phyloP scores from a whole-genome alignment of 2,113 vertebrate genomes.

The Macquaria australasica region DNA sequence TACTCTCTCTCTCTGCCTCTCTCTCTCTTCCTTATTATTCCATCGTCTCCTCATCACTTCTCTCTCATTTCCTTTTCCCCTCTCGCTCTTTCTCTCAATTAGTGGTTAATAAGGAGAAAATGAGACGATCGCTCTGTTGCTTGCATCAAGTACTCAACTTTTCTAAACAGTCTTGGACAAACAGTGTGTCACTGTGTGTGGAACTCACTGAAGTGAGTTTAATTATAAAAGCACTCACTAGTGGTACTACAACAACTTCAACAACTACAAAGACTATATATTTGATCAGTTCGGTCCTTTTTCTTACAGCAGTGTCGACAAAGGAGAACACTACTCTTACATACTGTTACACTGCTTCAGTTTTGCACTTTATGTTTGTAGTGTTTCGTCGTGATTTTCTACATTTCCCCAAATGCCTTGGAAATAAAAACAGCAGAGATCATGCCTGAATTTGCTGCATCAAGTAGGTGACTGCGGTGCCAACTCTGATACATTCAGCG shows the following conservation, averaged over 20 bases:
- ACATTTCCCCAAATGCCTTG: constrained; percentile 1
- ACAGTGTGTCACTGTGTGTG: constrained; percentile 47
- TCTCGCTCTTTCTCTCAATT: constrained; percentile 73
- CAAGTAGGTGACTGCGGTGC: neutral
- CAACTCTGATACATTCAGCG: constrained; percentile 29
- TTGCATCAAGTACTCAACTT: constrained; percentile 57
- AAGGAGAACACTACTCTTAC: neutral
- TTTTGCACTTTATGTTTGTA: neutral
- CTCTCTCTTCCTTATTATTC: constrained; percentile 49
- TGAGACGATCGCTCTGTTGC: constrained; percentile 66
- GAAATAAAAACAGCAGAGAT: neutral
- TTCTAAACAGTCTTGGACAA: constrained; percentile 64
- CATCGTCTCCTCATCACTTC: constrained; percentile 47
- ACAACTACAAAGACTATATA: neutral
- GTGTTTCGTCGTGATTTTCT: neutral
- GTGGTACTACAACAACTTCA: constrained; percentile 3
- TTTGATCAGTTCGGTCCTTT: neutral
- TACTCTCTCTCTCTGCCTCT: constrained; percentile 31
- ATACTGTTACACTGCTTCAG: neutral
- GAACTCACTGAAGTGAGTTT: constrained; percentile 42
- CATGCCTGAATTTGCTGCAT: constrained; percentile 4
- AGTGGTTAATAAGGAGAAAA: constrained; percentile 77
- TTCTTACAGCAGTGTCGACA: neutral
- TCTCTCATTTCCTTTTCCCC: constrained; percentile 74
- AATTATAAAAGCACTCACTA: constrained; percentile 42